Base-by-base conservation (phyloP, 2,113 vertebrate species). In the Dromiciops gliroides region DNA sequence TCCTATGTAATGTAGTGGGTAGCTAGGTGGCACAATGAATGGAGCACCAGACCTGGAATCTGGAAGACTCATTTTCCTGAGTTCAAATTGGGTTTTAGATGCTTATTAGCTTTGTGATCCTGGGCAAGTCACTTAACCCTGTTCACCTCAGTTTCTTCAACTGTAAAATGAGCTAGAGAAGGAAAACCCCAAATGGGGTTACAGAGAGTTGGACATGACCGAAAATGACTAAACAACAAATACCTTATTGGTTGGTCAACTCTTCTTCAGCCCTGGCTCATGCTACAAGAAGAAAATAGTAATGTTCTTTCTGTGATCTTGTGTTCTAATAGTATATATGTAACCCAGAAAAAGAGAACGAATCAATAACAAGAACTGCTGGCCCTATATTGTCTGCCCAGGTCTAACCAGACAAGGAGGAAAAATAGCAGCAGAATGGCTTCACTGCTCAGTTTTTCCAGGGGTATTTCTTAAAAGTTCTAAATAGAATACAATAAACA, bases 291-390 rank as follows among this genome's bases (percentile, higher is more conserved):
- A 37, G 95, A 48, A 53, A 89, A 90, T 28, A 24, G 8, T 91
- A 53, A 53, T 51, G 22, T 52, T 93, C 37, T 94, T 52, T 93
- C 48, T 89, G 52, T 95, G 92, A 96, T 91, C 89, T 97, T 94
- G 31, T 37, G 49, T 90, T 93, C 23, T 53, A 89, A 91, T 48
- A 90, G 75, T 48, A 89, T 90, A 92, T 56, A 75, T 93, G 26
- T 95, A 44, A 96, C 90, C 48, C 91, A 56, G 89, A 37, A 48
- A 75, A 48, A 56, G 25, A 19, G 93, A 94, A 47, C 4, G 88
- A 75, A 91, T 50, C 50, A 49, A 88, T 50, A 24, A 23, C 56
- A 44, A n/a, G 53, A 94, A 75, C 25, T 90, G 52, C 26, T 88
- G 60, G 60, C 92, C 90, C 50, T n/a, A 88, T 50, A 51, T 28